Conservation (phyloP, 2,888 invertebrate species). For the Cartodere bifasciata region DNA sequence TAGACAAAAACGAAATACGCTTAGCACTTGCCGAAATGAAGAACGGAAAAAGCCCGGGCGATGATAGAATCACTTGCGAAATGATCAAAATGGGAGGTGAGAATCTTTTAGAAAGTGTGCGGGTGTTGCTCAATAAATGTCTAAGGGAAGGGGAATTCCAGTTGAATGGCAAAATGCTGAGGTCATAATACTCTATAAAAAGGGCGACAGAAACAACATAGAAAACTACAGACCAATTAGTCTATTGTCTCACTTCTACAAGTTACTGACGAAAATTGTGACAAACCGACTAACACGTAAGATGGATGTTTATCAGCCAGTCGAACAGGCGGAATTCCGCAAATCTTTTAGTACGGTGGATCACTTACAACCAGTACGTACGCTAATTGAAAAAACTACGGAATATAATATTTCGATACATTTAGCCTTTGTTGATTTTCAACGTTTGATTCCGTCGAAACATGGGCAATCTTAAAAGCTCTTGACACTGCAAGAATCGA, state of each 20-base stretch:
- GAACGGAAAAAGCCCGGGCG: slow-evolving; percentile 10
- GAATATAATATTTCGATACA: slow-evolving; percentile 14
- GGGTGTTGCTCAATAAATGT: slow-evolving; percentile 13
- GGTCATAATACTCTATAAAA: slow-evolving; percentile 14
- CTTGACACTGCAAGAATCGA: slow-evolving; percentile 4
- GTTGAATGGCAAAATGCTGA: slow-evolving; percentile 13
- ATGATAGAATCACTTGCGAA: slow-evolving; percentile 12
- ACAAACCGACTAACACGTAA: slow-evolving; percentile 2
- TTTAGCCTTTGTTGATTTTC: slow-evolving; percentile 15
- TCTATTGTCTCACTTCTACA: slow-evolving; percentile 2
- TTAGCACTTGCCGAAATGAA: slow-evolving; percentile 10
- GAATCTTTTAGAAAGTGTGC: slow-evolving; percentile 6
- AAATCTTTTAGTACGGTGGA: slow-evolving; percentile 10
- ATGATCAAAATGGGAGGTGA: no score
- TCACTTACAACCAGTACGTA: slow-evolving; percentile 12
- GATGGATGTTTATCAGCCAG: slow-evolving; percentile 10
- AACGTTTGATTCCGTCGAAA: slow-evolving; percentile 14
- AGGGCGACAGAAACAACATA: slow-evolving; percentile 13
- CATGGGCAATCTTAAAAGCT: slow-evolving; percentile 10
- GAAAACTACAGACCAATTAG: slow-evolving; percentile 16
- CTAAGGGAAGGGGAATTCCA: slow-evolving; percentile 12
- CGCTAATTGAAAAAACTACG: slow-evolving; percentile 11
- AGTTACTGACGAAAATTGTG: slow-evolving; percentile 2
- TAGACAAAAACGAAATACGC: slow-evolving; percentile 6
- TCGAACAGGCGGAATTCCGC: slow-evolving; percentile 14